phyloP scores from a whole-genome alignment of 2,113 vertebrate species.

The Passer montanus region DNA sequence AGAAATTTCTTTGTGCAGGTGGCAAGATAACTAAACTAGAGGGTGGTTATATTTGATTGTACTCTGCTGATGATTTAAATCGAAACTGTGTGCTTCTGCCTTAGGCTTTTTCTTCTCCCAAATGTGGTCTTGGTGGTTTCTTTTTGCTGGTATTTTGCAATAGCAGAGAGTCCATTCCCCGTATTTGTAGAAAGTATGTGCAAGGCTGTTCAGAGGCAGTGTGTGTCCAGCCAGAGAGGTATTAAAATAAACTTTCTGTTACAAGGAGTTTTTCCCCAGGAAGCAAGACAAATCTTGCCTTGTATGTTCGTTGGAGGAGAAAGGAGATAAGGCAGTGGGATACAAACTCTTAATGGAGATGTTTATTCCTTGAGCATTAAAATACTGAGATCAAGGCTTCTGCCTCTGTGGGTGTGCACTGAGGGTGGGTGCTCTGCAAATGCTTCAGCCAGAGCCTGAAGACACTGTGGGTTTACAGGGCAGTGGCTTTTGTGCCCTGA shows the following conservation, averaged over 20 bases:
- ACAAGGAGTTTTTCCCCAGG: background rate
- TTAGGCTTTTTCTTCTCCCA: background rate
- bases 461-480: background rate
- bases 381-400: background rate
- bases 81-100: background rate
- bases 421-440: background rate
- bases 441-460: background rate
- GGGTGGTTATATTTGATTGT: background rate
- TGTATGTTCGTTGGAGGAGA: background rate
- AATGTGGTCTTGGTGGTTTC: background rate
- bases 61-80: background rate
- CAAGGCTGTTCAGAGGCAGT: background rate
- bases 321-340: background rate
- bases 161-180: background rate
- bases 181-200: background rate
- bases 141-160: background rate
- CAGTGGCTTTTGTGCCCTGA: background rate
- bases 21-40: background rate
- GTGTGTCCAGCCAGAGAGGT: background rate
- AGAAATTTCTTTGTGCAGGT: background rate
- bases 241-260: background rate
- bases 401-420: background rate
- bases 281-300: background rate
- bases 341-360: background rate
- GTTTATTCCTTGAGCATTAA: background rate